Evolutionary conservation across 2,888 invertebrate genomes (phyloP).

Genomic region (Tenthredo distinguenda): DNA sequence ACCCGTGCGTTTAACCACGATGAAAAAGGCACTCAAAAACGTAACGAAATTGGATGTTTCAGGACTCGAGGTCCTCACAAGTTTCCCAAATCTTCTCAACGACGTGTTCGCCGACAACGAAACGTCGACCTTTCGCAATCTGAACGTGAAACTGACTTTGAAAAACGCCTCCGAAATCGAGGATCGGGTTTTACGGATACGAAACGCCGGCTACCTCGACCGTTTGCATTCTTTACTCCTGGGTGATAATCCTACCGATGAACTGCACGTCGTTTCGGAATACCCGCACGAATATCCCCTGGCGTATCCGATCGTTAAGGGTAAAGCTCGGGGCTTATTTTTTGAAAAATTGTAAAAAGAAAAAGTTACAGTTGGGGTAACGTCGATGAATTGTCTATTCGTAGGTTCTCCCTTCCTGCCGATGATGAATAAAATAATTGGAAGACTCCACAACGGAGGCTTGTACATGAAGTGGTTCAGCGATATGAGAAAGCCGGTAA

Average conservation of each 20-base stretch:
- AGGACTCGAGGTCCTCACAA: conserved; percentile 43
- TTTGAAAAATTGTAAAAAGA: background rate
- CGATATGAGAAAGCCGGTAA: conserved; percentile 59
- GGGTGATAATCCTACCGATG: background rate
- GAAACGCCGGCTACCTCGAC: conserved; percentile 36
- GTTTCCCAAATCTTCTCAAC: conserved; percentile 37
- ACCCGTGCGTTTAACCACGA: background rate
- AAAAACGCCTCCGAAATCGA: background rate
- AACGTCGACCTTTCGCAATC: background rate
- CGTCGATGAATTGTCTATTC: background rate
- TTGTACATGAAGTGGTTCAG: conserved; percentile 75
- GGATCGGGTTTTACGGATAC: background rate
- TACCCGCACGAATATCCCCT: conserved; percentile 76
- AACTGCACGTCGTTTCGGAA: conserved; percentile 77
- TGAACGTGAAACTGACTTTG: conserved; percentile 15
- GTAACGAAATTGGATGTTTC: background rate
- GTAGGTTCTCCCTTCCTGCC: conserved; percentile 75
- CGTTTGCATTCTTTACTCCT: background rate
- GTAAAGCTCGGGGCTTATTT: background rate
- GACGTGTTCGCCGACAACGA: conserved; percentile 49
- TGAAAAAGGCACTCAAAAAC: too few species aligned
- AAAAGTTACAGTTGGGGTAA: background rate
- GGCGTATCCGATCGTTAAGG: conserved; percentile 75
- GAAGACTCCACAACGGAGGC: conserved; percentile 72
- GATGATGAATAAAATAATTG: conserved; percentile 71